phyloP scores from a whole-genome alignment of 1,140 invertebrate genomes.

The Batillaria attramentaria region DNA sequence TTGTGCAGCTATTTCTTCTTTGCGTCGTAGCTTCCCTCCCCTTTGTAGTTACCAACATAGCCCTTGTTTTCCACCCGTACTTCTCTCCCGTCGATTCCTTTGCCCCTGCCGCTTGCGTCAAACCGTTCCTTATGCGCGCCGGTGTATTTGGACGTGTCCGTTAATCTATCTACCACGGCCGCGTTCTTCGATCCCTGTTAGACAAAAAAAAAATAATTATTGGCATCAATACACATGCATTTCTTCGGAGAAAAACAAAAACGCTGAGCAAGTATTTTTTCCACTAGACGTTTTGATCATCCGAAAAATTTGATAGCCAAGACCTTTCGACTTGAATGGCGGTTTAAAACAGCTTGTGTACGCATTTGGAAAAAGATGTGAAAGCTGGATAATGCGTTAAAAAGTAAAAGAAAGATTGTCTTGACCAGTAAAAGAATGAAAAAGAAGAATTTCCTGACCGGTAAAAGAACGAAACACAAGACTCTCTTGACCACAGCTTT shows the following conservation, averaged over 20 bases:
- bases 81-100: slow-evolving; percentile 70
- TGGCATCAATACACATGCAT: neutral
- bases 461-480: no score
- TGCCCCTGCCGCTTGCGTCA: slow-evolving; percentile 73
- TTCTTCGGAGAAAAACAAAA: neutral
- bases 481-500: no score
- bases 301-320: neutral
- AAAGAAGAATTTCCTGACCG: no score
- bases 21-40: slow-evolving; percentile 69
- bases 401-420: no score
- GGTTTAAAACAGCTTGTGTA: no score
- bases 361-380: no score
- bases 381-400: no score
- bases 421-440: no score
- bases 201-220: neutral
- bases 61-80: slow-evolving; percentile 69
- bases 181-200: neutral
- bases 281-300: neutral
- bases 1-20: slow-evolving; percentile 30
- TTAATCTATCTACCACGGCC: slow-evolving; percentile 74
- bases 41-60: slow-evolving; percentile 74
- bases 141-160: slow-evolving; percentile 75
- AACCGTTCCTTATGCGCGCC: slow-evolving; percentile 76
- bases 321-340: no score
- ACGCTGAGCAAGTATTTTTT: neutral